Base-by-base conservation (phyloP, 2,888 invertebrate genomes). In the Lutraria lutraria region DNA sequence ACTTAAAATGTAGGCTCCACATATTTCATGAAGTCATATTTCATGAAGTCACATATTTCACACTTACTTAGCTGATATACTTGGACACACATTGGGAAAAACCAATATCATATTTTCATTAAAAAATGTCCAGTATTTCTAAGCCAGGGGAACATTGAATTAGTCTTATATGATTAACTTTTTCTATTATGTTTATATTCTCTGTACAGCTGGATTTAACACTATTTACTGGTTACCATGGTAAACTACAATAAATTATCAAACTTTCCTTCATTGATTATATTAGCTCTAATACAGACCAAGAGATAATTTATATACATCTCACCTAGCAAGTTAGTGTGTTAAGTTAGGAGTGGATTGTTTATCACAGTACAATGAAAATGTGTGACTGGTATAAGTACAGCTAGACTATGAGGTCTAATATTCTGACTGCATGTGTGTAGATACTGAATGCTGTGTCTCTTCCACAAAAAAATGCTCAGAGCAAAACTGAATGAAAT, bases 161-260 rank as follows among this genome's bases (percentile, higher is more conserved):
- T 68, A 68, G 63, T 68, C 10, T 68, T 68, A 4, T 25, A 76
- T 76, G 31, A 76, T 31, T 34, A 31, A 76, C 34, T 19, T 31
- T 76, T 76, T 76, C 8, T 76, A 34, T 31, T 76, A 31, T 34
- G 13, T 76, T 34, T 31, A 76, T 76, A 76, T 76, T 34, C 34
- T 31, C 15, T 56, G 25, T 25, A 31, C 25, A 76, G 76, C 76
- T 76, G 76, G 63, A 34, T 76, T 85, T 85, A 60, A 85, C 85
- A 85, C 80, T 60, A 60, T 60, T 31, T 56, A n/a, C 15, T 25
- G 19, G 79, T 85, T 60, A 79, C 85, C 56, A 85, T 80, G 85
- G 85, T 56, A 79, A 85, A 31, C n/a, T n/a, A 85, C 31, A 79
- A 60, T 85, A 80, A 85, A 85, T 85, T 85, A 85, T 56, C 85